phyloP scores from a whole-genome alignment of 2,888 invertebrate genomes.

The Villa cingulata region DNA sequence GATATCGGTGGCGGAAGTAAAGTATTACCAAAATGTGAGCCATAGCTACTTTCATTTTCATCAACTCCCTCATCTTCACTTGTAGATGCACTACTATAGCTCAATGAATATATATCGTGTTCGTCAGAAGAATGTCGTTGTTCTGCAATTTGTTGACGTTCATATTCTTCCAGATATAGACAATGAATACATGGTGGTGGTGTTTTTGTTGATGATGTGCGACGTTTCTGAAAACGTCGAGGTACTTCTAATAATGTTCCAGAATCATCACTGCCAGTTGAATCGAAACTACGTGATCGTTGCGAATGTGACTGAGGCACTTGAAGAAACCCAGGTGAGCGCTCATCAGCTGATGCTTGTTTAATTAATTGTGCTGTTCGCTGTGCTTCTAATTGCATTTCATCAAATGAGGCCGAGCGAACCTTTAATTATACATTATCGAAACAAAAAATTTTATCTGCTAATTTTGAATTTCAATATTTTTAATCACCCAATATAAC shows the following conservation, averaged over 20 bases:
- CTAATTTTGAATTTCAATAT: too few relatives aligned
- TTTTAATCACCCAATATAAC: too few relatives aligned
- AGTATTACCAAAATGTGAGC: conserved; percentile 31
- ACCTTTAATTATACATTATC: conserved; percentile 46
- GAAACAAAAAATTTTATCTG: too few relatives aligned
- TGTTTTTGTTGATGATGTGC: conserved; percentile 50
- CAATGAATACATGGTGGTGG: conserved; percentile 64
- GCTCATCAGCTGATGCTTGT: conserved; percentile 31
- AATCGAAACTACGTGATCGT: conserved; percentile 69
- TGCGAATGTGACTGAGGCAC: conserved; percentile 55
- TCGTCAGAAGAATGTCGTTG: conserved; percentile 30
- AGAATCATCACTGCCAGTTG: conserved; percentile 54
- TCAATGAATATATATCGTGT: conserved; percentile 32
- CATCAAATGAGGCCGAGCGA: conserved; percentile 80
- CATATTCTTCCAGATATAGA: conserved; percentile 60
- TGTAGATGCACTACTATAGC: conserved; percentile 40
- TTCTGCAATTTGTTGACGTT: conserved; percentile 40
- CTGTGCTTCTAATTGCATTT: conserved; percentile 68
- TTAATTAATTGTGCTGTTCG: conserved; percentile 31
- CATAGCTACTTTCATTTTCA: conserved; percentile 32
- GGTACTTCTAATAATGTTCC: conserved; percentile 46
- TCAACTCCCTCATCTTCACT: conserved; percentile 39
- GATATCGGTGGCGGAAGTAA: conserved; percentile 36
- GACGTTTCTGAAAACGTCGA: conserved; percentile 48
- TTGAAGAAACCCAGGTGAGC: conserved; percentile 40